Evolutionary conservation across 2,797 vertebrate species (phyloP).

Genomic region (Sebastes vulpes): DNA sequence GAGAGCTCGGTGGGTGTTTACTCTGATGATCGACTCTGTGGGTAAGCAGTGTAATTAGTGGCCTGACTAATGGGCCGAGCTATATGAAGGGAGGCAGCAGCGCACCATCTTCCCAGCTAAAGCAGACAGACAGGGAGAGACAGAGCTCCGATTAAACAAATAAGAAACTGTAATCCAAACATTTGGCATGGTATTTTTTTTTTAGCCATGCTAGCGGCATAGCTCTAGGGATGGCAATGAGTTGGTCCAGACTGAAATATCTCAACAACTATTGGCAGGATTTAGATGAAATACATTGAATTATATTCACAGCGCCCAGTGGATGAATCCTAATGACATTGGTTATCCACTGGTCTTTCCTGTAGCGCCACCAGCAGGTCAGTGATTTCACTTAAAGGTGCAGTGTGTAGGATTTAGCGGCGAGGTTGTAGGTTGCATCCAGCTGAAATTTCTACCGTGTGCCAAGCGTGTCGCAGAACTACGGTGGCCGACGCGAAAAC

Average conservation of each 20-base stretch:
- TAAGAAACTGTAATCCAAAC: conserved; percentile 6
- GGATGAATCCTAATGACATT: not conserved
- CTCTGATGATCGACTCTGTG: conserved; percentile 72
- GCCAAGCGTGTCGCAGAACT: too few species aligned
- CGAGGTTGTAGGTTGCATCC: too few species aligned
- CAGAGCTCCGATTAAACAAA: conserved; percentile 22
- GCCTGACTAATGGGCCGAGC: conserved; percentile 69
- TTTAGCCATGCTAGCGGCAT: not conserved
- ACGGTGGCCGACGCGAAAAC: too few species aligned
- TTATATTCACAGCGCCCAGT: not conserved
- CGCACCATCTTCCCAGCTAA: conserved; percentile 50
- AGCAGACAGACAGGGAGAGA: conserved; percentile 25
- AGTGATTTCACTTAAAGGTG: not conserved
- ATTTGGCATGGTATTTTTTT: not conserved
- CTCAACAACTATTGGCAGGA: not conserved
- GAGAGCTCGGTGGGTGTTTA: conserved; percentile 71
- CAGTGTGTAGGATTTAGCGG: too few species aligned
- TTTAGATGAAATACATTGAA: not conserved
- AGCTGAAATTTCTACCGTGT: too few species aligned
- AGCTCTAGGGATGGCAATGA: not conserved
- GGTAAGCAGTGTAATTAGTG: conserved; percentile 80
- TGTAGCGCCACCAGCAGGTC: not conserved
- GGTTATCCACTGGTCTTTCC: not conserved
- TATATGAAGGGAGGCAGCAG: conserved; percentile 53
- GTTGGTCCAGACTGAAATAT: not conserved